Evolutionary conservation across 1,140 invertebrate species (phyloP).

Genomic region (Metaphire vulgaris): DNA sequence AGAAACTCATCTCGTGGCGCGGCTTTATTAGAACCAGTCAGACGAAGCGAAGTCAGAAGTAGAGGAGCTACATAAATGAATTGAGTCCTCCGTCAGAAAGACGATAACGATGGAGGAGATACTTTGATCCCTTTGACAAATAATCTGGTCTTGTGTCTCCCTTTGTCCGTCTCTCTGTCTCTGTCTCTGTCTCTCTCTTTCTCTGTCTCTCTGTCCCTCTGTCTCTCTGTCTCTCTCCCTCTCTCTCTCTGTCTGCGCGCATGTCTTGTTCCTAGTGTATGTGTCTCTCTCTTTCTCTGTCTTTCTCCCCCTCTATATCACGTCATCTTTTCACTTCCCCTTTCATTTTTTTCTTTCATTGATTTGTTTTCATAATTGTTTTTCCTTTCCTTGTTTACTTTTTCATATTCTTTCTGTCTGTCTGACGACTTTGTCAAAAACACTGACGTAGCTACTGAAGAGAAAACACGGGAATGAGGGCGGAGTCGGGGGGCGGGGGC

Average conservation of each 20-base stretch:
- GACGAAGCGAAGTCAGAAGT: too few species aligned
- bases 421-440: background rate
- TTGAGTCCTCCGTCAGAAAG: too few species aligned
- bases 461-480: too few species aligned
- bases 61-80: too few species aligned
- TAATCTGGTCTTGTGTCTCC: too few species aligned
- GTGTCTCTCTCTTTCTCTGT: background rate
- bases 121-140: too few species aligned
- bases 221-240: background rate
- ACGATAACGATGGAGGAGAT: too few species aligned
- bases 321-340: background rate
- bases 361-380: background rate
- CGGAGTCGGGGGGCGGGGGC: too few species aligned
- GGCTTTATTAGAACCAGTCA: too few species aligned
- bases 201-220: background rate
- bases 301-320: background rate
- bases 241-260: background rate
- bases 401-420: background rate
- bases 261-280: background rate
- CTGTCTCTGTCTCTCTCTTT: background rate
- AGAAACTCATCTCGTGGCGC: too few species aligned
- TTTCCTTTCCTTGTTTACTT: background rate
- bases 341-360: background rate
- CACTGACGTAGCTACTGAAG: too few species aligned
- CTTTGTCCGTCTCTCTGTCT: background rate